These are phyloP conservation scores for Paratrypauchen microcephalus DNA, from an alignment of 2,797 vertebrate genomes.

Conservation along the genomic window DNA sequence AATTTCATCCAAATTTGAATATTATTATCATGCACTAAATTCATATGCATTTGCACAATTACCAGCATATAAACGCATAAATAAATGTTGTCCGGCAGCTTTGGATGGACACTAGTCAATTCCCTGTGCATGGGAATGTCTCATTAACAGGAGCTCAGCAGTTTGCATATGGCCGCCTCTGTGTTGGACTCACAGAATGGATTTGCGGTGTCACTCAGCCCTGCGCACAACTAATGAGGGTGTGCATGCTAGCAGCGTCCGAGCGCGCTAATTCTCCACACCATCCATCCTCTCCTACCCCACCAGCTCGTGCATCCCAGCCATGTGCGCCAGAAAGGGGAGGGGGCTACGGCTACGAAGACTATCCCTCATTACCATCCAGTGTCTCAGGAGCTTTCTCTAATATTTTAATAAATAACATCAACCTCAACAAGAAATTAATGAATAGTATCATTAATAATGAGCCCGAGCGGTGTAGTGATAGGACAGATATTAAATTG, in stretches of 20 bases:
- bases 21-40: slow-evolving; percentile 83
- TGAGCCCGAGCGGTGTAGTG: slow-evolving; percentile 95
- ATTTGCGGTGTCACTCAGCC: slow-evolving; percentile 99
- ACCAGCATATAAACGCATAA: slow-evolving; percentile 27
- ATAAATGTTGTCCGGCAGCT: slow-evolving; percentile 85
- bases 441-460: slow-evolving; percentile 99
- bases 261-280: slow-evolving; percentile 81
- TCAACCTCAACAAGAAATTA: slow-evolving; percentile 99
- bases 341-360: slow-evolving; percentile 59
- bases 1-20: slow-evolving; percentile 26
- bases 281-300: slow-evolving; percentile 72
- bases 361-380: slow-evolving; percentile 94
- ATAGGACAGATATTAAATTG: slow-evolving; percentile 99
- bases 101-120: slow-evolving; percentile 93
- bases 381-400: slow-evolving; percentile 96
- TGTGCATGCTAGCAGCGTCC: slow-evolving; percentile 72
- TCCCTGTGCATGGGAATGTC: slow-evolving; percentile 97
- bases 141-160: slow-evolving; percentile 87
- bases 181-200: slow-evolving; percentile 84
- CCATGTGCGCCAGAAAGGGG: slow-evolving; percentile 46
- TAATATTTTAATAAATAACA: slow-evolving; percentile 99
- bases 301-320: slow-evolving; percentile 28
- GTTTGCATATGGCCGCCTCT: slow-evolving; percentile 84
- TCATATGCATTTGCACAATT: slow-evolving; percentile 85
- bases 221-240: slow-evolving; percentile 96